Evolutionary conservation across 2,113 vertebrate species (phyloP).

Genomic region (Meriones unguiculatus): DNA sequence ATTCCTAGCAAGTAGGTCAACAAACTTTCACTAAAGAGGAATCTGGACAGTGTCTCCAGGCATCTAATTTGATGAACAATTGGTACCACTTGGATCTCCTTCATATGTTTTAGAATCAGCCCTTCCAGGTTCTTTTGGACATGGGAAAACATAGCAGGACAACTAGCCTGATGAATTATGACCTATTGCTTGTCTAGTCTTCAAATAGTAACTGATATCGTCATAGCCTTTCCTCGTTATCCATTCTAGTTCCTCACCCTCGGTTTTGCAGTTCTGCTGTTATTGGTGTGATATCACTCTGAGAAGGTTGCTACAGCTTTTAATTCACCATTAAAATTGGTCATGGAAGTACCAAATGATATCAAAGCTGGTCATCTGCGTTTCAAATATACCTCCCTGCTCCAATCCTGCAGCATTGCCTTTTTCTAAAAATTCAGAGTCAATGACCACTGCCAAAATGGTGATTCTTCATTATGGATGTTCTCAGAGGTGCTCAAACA

Average conservation of each 20-base stretch:
- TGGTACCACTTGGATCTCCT: background rate
- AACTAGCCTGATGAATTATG: background rate
- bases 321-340: background rate
- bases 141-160: background rate
- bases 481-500: background rate
- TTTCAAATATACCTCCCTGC: background rate
- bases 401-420: background rate
- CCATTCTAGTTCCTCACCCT: background rate
- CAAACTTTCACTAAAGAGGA: background rate
- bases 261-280: background rate
- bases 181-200: background rate
- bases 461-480: background rate
- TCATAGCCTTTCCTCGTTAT: background rate
- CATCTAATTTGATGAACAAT: background rate
- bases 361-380: background rate
- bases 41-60: background rate
- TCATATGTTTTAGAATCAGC: background rate
- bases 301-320: background rate
- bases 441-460: background rate
- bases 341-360: background rate
- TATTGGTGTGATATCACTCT: background rate
- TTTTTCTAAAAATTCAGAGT: background rate
- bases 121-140: background rate
- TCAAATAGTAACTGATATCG: background rate
- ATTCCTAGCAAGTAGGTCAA: background rate